A percentile compares a stretch with the other conserved stretches of the same genome.
These are phyloP conservation scores for Epinephelus malabaricus DNA, from an alignment of 2,797 vertebrate species.

Conservation along the genomic window DNA sequence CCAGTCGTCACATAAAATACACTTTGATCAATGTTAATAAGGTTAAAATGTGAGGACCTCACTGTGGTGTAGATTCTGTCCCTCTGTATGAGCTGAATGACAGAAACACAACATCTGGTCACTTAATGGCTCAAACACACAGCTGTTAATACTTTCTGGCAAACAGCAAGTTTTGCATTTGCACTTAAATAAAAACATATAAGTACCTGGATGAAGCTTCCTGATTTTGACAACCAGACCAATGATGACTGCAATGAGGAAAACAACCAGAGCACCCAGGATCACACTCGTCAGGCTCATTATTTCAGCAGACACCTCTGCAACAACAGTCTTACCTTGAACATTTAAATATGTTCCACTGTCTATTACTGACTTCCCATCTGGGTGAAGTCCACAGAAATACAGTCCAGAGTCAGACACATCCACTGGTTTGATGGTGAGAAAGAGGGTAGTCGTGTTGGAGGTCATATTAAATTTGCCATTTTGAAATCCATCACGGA, in stretches of 20 bases:
- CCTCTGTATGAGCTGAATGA: conserved; percentile 10
- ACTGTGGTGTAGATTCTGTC: neutral
- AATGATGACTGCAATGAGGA: neutral
- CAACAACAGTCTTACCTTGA: conserved; percentile 5
- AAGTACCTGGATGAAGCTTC: conserved; percentile 1
- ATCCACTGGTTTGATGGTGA: conserved; percentile 17
- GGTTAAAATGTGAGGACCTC: conserved; percentile 1
- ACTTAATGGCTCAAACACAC: neutral
- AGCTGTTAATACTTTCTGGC: neutral
- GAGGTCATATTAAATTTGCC: conserved; percentile 8
- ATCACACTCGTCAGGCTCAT: neutral
- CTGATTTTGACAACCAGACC: conserved; percentile 1
- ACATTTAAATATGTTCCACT: conserved; percentile 13
- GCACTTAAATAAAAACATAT: neutral
- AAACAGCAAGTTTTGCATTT: neutral
- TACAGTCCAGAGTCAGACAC: conserved; percentile 54
- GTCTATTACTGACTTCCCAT: neutral
- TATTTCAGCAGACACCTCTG: neutral
- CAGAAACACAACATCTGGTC: neutral
- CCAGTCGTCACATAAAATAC: neutral
- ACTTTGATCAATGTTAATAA: neutral
- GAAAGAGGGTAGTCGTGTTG: conserved; percentile 34
- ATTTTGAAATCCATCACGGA: conserved; percentile 5
- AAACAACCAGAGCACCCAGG: neutral
- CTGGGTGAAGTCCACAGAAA: conserved; percentile 39